phyloP scores from a whole-genome alignment of 2,797 vertebrate species.

The Notamacropus eugenii region DNA sequence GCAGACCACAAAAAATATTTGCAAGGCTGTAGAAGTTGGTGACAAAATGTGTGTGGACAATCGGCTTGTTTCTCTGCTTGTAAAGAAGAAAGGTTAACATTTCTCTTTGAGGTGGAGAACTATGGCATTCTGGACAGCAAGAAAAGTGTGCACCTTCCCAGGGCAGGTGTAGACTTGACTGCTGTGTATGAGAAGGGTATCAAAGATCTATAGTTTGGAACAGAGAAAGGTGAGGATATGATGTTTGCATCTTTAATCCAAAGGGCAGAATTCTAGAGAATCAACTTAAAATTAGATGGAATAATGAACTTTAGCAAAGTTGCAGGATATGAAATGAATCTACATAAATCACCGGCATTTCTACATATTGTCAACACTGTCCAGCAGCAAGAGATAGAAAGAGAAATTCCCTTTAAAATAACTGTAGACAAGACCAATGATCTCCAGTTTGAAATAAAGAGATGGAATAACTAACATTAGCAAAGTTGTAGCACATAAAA shows the following conservation, averaged over 20 bases:
- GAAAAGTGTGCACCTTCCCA: slow-evolving; percentile 94
- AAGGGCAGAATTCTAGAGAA: slow-evolving; percentile 78
- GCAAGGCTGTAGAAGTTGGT: slow-evolving; percentile 89
- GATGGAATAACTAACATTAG: too few relatives aligned
- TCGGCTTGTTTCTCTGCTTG: slow-evolving; percentile 92
- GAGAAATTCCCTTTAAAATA: too few relatives aligned
- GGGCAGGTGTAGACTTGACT: slow-evolving; percentile 92
- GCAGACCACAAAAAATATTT: slow-evolving; percentile 75
- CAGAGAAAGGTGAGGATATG: slow-evolving; percentile 93
- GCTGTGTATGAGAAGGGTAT: slow-evolving; percentile 94
- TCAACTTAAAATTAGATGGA: too few relatives aligned
- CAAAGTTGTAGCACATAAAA: too few relatives aligned
- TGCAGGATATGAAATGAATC: too few relatives aligned
- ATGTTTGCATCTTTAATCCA: slow-evolving; percentile 96
- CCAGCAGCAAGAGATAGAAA: too few relatives aligned
- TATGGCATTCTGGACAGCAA: slow-evolving; percentile 93
- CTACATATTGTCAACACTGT: too few relatives aligned
- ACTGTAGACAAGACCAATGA: too few relatives aligned
- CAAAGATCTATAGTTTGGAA: slow-evolving; percentile 92
- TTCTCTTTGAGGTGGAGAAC: slow-evolving; percentile 85
- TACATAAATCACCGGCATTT: too few relatives aligned
- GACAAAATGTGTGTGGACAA: slow-evolving; percentile 95
- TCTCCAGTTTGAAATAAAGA: too few relatives aligned
- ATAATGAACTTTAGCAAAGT: too few relatives aligned
- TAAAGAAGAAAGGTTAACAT: slow-evolving; percentile 83